These are phyloP conservation scores for Apomyelois bistriatella DNA, from an alignment of 2,888 invertebrate genomes.

Conservation along the genomic window DNA sequence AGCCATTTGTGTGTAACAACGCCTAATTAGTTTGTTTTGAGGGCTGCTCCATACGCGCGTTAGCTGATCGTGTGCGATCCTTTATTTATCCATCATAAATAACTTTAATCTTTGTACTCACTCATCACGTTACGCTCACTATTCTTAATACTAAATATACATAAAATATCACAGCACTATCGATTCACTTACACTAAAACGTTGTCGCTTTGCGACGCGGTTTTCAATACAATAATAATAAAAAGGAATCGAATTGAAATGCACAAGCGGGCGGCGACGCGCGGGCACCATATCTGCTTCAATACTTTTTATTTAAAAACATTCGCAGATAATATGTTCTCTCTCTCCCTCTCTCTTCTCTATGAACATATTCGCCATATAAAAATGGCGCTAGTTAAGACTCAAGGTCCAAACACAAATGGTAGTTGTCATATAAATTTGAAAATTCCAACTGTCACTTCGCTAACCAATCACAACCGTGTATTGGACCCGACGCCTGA, in stretches of 20 bases:
- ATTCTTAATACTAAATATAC: conserved; percentile 72
- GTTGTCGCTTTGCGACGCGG: conserved; percentile 64
- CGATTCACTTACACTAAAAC: conserved; percentile 76
- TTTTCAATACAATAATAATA: conserved; percentile 50
- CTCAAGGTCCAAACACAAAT: no score
- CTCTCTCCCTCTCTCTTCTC: no score
- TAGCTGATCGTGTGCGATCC: not conserved
- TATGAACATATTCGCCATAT: no score
- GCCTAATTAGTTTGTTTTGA: not conserved
- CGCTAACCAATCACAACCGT: no score
- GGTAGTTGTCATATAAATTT: no score
- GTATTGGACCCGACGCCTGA: no score
- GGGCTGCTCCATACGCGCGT: not conserved
- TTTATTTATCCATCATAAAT: conserved; percentile 43
- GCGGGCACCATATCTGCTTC: no score
- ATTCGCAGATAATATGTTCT: no score
- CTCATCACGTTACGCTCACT: conserved; percentile 60
- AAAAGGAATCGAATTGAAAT: conserved; percentile 72
- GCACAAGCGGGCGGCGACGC: conserved; percentile 50
- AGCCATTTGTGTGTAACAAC: not conserved
- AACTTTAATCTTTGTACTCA: conserved; percentile 67
- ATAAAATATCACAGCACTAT: conserved; percentile 80
- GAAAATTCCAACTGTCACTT: no score
- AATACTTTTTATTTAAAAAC: no score
- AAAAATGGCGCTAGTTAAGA: no score